phyloP scores from a whole-genome alignment of 2,797 vertebrate genomes.

The Rhabdophis nuchalis region DNA sequence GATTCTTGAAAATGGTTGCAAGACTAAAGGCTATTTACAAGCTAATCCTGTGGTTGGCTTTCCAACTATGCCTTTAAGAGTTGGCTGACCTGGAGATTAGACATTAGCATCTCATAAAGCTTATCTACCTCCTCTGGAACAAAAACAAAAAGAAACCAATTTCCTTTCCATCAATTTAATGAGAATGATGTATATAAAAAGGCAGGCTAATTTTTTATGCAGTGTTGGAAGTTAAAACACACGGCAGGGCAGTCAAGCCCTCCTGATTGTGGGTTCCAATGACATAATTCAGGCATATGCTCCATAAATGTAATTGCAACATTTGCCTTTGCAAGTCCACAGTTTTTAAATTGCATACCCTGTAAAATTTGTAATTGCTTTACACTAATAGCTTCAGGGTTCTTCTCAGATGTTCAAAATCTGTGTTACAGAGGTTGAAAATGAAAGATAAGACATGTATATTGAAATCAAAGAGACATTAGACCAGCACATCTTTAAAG shows the following conservation, averaged over 20 bases:
- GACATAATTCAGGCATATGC: neutral
- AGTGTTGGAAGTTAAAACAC: neutral
- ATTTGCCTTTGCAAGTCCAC: neutral
- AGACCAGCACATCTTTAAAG: slow-evolving; percentile 1
- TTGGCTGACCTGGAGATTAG: neutral
- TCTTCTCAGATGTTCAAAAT: neutral
- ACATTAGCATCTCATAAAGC: neutral
- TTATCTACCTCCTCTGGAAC: neutral
- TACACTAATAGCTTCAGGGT: neutral
- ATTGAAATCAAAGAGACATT: slow-evolving; percentile 16
- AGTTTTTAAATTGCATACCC: neutral
- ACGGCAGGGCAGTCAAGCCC: neutral
- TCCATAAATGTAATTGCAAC: neutral
- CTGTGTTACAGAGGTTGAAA: slow-evolving; percentile 6
- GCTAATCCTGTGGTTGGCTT: neutral
- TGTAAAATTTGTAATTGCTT: neutral
- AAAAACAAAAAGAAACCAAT: neutral
- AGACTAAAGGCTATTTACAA: neutral
- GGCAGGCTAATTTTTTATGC: neutral
- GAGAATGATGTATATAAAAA: neutral
- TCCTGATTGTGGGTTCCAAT: neutral
- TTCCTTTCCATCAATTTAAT: neutral
- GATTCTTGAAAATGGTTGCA: neutral
- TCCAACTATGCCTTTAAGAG: neutral
- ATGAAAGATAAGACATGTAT: slow-evolving; percentile 14